Conservation (phyloP, 2,888 invertebrate species). For the Luperina testacea region DNA sequence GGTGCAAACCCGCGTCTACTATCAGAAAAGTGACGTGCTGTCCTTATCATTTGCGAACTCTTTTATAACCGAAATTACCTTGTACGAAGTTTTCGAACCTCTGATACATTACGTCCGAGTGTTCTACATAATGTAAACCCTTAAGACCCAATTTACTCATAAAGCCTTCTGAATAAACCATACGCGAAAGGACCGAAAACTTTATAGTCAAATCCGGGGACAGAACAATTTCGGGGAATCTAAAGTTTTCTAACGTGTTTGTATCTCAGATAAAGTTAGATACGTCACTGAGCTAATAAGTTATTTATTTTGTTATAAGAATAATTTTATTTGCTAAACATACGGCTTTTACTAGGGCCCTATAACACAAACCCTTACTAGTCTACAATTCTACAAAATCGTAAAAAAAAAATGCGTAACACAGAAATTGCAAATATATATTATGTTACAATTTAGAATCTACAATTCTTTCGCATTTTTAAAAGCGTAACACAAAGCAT, state of each 20-base stretch:
- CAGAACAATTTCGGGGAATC: slow-evolving; percentile 48
- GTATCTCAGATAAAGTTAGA: slow-evolving; percentile 3
- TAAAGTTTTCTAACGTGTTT: neutral
- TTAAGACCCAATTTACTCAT: slow-evolving; percentile 58
- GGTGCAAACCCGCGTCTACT: neutral
- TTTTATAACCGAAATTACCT: slow-evolving; percentile 64
- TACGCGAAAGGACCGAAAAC: slow-evolving; percentile 59
- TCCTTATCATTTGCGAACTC: slow-evolving; percentile 66
- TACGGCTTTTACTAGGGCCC: neutral
- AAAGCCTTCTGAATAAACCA: slow-evolving; percentile 67
- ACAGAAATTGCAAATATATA: neutral
- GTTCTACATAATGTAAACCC: slow-evolving; percentile 33
- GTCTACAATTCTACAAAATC: neutral
- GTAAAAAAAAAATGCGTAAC: neutral
- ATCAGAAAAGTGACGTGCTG: slow-evolving; percentile 66
- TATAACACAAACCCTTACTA: neutral
- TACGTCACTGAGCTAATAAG: slow-evolving; percentile 4
- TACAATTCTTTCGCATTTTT: too few species aligned
- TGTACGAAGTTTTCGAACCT: slow-evolving; percentile 45
- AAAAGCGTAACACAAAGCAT: too few species aligned
- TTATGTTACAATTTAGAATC: too few species aligned
- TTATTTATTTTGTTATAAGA: neutral
- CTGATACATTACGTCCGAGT: slow-evolving; percentile 44
- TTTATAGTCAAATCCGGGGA: slow-evolving; percentile 49
- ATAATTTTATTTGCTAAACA: neutral